Base-by-base conservation (phyloP, 2,888 invertebrate species). In the Hermodice carunculata region DNA sequence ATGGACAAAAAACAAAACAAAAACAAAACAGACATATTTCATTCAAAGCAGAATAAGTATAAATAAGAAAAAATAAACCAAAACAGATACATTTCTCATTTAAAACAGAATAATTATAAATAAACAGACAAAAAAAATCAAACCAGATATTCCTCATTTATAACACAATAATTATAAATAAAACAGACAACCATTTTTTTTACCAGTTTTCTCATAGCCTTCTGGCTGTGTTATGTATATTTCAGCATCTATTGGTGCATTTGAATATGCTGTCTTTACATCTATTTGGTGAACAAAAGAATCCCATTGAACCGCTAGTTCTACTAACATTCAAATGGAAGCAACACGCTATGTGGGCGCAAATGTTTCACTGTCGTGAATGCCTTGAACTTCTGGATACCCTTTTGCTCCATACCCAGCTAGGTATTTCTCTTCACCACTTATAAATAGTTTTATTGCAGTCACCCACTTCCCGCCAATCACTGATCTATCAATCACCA, bases 301-400 rank as follows among this genome's bases (percentile, higher is more conserved):
- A n/a, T n/a, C n/a, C n/a, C n/a, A n/a, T n/a, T n/a, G n/a, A 17
- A 49, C 64, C 34, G 71, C 69, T 52, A 70, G 19, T 49, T 73
- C 66, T 61, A 69, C 64, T 19, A 71, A 8, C 17, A 54, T 52
- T 32, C 70, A 49, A 29, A 73, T 26, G 19, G 66, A 67, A 37
- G 67, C 64, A 34, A 69, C 19, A 29, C 37, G 52, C 14, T 69
- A 61, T n/a, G 67, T 73, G 3, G 73, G 71, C 24, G 73, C 46
- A 66, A 71, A 71, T 28, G 73, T 71, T 58, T 73, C 68, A 1
- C 67, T 32, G 48, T 69, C 69, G 62, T 73, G 71, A 24, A 64
- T 37, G 24, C 65, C 71, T 26, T 57, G 43, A n/a, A 34, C 46
- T 56, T 73, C 69, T 31, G 44, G 59, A 46, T 67, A 68, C 2